Conservation (phyloP, 2,888 invertebrate genomes). For the Drosophila mercatorum region DNA sequence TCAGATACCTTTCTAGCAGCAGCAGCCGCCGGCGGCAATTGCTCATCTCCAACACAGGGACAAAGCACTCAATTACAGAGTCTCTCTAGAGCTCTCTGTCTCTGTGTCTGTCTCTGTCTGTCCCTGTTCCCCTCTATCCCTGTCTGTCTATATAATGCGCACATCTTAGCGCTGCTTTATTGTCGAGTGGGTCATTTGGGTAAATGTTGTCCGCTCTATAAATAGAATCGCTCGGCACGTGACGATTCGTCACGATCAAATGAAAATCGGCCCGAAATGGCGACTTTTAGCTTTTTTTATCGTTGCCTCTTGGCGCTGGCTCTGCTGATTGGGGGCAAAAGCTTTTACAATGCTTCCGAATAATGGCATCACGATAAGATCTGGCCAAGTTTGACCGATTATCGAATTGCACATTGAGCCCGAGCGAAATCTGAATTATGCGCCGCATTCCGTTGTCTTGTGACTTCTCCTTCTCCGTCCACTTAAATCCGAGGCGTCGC, state of each 20-base stretch:
- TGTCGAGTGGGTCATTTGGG: constrained; percentile 43
- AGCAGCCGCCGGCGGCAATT: constrained; percentile 8
- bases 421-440: neutral
- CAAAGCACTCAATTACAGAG: constrained; percentile 38
- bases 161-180: constrained; percentile 24
- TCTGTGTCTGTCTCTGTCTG: neutral
- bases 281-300: constrained; percentile 14
- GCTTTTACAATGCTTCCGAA: constrained; percentile 25
- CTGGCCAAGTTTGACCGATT: constrained; percentile 24
- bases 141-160: constrained; percentile 22
- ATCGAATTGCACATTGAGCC: constrained; percentile 27
- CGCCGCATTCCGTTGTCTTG: neutral
- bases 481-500: constrained; percentile 26
- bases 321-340: constrained; percentile 9
- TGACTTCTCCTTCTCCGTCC: neutral
- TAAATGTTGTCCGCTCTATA: constrained; percentile 58
- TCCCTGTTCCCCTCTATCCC: neutral
- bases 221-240: constrained; percentile 78
- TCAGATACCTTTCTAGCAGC: neutral
- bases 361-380: constrained; percentile 29
- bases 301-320: neutral
- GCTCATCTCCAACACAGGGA: constrained; percentile 31
- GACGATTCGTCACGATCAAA: constrained; percentile 77
- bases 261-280: constrained; percentile 4
- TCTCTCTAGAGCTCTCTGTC: neutral